phyloP scores from a whole-genome alignment of 2,113 vertebrate species.

The Chaenocephalus aceratus region DNA sequence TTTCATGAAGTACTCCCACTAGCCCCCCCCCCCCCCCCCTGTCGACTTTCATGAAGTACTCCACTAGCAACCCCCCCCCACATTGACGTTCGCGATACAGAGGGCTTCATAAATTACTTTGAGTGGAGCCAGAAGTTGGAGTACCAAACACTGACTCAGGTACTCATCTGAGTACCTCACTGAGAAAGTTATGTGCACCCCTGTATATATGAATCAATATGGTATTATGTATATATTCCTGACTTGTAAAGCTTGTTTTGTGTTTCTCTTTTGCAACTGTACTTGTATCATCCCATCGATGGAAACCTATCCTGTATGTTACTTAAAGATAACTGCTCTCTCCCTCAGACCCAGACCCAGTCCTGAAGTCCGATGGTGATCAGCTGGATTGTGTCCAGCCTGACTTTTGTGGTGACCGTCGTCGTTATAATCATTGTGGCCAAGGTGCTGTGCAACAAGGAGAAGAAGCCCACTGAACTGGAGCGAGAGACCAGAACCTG shows the following conservation, averaged over 20 bases:
- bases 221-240: not conserved
- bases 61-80: too few relatives aligned
- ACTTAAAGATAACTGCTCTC: not conserved
- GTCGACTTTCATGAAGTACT: too few relatives aligned
- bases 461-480: slow-evolving; percentile 79
- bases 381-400: slow-evolving; percentile 82
- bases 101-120: too few relatives aligned
- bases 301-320: not conserved
- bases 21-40: too few relatives aligned
- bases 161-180: too few relatives aligned
- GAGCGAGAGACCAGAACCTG: slow-evolving; percentile 84
- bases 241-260: not conserved
- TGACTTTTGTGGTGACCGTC: slow-evolving; percentile 80
- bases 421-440: slow-evolving; percentile 75
- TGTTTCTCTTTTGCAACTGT: not conserved
- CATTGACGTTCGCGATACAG: too few relatives aligned
- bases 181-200: too few relatives aligned
- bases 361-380: slow-evolving; percentile 83
- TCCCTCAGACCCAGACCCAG: slow-evolving; percentile 78
- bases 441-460: slow-evolving; percentile 78
- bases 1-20: too few relatives aligned
- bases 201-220: not conserved
- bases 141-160: too few relatives aligned
- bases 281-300: not conserved
- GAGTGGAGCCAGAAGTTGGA: too few relatives aligned